Conservation (phyloP, 2,113 vertebrate genomes). For the Sakesphorus luctuosus region DNA sequence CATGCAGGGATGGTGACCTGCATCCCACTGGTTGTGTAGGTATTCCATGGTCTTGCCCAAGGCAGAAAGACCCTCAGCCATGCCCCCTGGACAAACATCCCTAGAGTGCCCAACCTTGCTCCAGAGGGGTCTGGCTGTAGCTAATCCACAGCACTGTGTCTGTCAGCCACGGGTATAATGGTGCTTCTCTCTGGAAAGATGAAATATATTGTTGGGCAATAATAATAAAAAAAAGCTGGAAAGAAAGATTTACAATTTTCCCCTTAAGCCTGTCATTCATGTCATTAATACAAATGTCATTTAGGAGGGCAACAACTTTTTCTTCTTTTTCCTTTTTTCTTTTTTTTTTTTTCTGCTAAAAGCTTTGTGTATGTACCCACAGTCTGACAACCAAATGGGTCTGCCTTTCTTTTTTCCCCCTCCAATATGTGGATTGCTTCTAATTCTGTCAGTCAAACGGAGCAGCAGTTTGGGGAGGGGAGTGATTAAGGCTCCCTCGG, state of each 20-base stretch:
- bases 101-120: not conserved
- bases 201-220: constrained; percentile 20
- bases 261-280: constrained; percentile 59
- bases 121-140: not conserved
- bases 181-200: not conserved
- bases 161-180: not conserved
- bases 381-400: constrained; percentile 44
- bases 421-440: constrained; percentile 52
- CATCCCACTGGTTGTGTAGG: rapidly evolving
- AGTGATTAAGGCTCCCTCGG: constrained; percentile 25
- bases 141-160: not conserved
- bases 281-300: constrained; percentile 51
- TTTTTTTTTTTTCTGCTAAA: not conserved
- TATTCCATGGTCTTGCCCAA: rapidly evolving
- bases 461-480: constrained; percentile 27
- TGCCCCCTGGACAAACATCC: rapidly evolving
- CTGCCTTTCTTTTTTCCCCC: constrained; percentile 46
- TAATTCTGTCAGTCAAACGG: constrained; percentile 35
- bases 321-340: not conserved
- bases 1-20: rapidly evolving
- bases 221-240: constrained; percentile 29
- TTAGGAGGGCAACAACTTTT: constrained; percentile 58
- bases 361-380: constrained; percentile 24
- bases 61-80: not conserved
- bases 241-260: constrained; percentile 52